Evolutionary conservation across 1,140 invertebrate species (phyloP).

Genomic region (Cydia fagiglandana): DNA sequence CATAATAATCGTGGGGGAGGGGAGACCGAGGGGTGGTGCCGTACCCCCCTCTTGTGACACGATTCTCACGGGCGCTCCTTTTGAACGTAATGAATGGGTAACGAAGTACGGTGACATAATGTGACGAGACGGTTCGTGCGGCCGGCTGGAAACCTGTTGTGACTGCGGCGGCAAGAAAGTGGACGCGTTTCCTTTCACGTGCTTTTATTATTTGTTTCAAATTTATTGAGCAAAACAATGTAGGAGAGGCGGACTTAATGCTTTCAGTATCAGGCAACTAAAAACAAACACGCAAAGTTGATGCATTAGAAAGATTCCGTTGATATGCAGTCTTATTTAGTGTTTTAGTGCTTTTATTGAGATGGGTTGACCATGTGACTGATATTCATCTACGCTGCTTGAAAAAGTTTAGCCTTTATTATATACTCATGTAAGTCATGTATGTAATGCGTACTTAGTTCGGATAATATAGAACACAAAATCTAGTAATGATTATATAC

Average conservation of each 20-base stretch:
- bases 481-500: too few species aligned
- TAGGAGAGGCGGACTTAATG: neutral
- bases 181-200: conserved; percentile 30
- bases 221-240: neutral
- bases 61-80: conserved; percentile 76
- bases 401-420: too few species aligned
- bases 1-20: conserved; percentile 73
- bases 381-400: too few species aligned
- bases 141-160: conserved; percentile 21
- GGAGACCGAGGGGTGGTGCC: conserved; percentile 36
- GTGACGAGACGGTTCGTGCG: conserved; percentile 24
- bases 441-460: too few species aligned
- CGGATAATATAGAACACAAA: too few species aligned
- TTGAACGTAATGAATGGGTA: conserved; percentile 73
- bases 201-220: conserved; percentile 12
- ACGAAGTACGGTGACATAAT: conserved; percentile 66
- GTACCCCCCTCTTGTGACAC: conserved; percentile 62
- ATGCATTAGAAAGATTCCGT: too few species aligned
- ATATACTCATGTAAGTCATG: too few species aligned
- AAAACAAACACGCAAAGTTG: too few species aligned
- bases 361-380: too few species aligned
- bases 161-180: conserved; percentile 16
- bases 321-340: too few species aligned
- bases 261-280: too few species aligned
- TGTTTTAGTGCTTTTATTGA: too few species aligned